Evolutionary conservation across 1,140 invertebrate species (phyloP).

Genomic region (Lerema accius): DNA sequence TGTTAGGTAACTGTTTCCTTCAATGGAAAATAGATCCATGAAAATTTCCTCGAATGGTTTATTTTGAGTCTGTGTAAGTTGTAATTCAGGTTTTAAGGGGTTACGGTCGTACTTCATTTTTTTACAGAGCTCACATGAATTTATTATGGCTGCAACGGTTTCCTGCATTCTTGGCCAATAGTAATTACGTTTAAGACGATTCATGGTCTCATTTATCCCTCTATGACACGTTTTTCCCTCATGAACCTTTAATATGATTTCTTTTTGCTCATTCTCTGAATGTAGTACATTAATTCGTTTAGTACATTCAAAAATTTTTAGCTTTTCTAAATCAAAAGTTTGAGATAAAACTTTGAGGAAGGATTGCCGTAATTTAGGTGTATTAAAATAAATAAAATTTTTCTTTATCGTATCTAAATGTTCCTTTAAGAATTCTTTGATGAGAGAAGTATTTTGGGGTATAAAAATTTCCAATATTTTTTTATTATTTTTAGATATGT

Average conservation of each 20-base stretch:
- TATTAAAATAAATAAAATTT: slow-evolving; percentile 44
- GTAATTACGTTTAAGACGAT: slow-evolving; percentile 27
- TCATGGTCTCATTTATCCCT: background rate
- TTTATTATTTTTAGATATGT: slow-evolving; percentile 34
- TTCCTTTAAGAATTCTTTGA: slow-evolving; percentile 44
- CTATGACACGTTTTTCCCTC: too few relatives aligned
- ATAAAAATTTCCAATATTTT: slow-evolving; percentile 40
- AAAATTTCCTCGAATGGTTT: slow-evolving; percentile 40
- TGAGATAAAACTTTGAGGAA: too few relatives aligned
- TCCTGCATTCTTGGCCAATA: slow-evolving; percentile 35
- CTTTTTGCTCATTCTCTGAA: too few relatives aligned
- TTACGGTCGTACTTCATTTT: slow-evolving; percentile 40
- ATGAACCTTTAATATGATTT: too few relatives aligned
- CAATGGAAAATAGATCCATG: slow-evolving; percentile 35
- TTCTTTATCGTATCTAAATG: slow-evolving; percentile 39
- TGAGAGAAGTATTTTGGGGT: slow-evolving; percentile 34
- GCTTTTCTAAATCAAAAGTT: too few relatives aligned
- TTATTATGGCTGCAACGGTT: slow-evolving; percentile 28
- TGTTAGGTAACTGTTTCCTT: slow-evolving; percentile 36
- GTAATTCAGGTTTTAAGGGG: slow-evolving; percentile 31
- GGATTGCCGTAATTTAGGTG: too few relatives aligned
- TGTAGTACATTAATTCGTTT: too few relatives aligned
- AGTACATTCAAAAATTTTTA: too few relatives aligned
- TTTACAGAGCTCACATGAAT: slow-evolving; percentile 33
- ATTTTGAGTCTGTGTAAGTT: slow-evolving; percentile 38